Evolutionary conservation across 2,888 invertebrate genomes (phyloP), one percentile per base, ranked within the genome.

Genomic region (Endomychus coccineus): DNA sequence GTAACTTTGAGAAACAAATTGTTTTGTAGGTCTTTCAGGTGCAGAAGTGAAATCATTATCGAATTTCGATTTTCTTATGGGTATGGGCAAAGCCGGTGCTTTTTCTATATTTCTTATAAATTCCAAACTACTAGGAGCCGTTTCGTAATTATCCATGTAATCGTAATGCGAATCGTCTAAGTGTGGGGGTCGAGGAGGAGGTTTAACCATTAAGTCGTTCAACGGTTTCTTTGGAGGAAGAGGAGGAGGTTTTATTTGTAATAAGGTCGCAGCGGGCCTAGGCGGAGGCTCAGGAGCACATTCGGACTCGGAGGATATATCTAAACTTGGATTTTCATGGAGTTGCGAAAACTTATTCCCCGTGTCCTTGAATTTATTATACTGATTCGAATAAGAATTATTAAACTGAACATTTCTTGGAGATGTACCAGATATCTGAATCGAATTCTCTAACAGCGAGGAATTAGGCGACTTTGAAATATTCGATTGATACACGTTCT

Each of bases 221-320:
- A 70, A 68, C 48, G 77, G 75, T 46, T 81, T 80, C 56, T 82
- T 83, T 9, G 83, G 83, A 12, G 83, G 73, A 58, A 83, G 64
- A 2, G 83, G 83, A 2, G 83, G 83, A 2, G 83, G 83, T 55
- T 80, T 80, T 4, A 75, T 71, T 32, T 76, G 67, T 9, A 67
- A 58, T 48, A 74, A 71, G 60, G 75, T 76, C 10, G 75, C 71
- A 0, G 74, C 71, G 3, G 81, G 75, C 4, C 83, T 71, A 1
- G 84, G 84, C 1, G 84, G 84, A 10, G 78, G 78, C 52, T 66
- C 83, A 49, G 66, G 84, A 54, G 74, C 73, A 37, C 55, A 54
- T 40, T 66, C 66, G 3, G 60, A 58, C 43, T 62, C 14, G 3
- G 23, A 19, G 16, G 61, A 62, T 34, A 62, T 51, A 39, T 64